A percentile compares a stretch with the other conserved stretches of the same genome.
Conservation (phyloP, 2,888 invertebrate genomes). For the Ectemnius cavifrons region DNA sequence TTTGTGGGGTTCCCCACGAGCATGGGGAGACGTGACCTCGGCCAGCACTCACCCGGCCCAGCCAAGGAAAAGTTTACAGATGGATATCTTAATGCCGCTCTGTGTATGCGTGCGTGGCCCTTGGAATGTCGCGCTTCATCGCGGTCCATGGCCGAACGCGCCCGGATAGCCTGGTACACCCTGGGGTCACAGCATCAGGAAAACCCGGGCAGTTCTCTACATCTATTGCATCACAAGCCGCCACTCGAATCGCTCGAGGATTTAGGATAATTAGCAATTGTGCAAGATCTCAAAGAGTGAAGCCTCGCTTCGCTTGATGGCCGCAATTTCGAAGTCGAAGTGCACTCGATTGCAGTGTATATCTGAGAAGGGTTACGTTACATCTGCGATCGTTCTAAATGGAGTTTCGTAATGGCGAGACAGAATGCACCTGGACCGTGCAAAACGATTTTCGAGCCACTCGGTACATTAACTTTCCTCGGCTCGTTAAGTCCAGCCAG, state of each 20-base stretch:
- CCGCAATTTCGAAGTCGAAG: not conserved
- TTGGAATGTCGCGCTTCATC: conserved; percentile 48
- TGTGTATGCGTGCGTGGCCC: conserved; percentile 34
- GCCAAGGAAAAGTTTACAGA: conserved; percentile 62
- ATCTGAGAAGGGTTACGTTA: conserved; percentile 2
- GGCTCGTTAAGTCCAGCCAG: not conserved
- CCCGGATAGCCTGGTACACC: not conserved
- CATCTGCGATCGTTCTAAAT: conserved; percentile 2
- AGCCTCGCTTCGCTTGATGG: not conserved
- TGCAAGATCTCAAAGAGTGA: not conserved
- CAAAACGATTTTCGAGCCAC: not conserved
- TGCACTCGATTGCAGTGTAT: not conserved
- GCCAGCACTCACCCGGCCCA: conserved; percentile 36
- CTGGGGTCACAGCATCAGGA: conserved; percentile 7
- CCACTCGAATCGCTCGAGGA: conserved; percentile 13
- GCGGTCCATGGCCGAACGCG: conserved; percentile 13
- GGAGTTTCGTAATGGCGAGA: conserved; percentile 2
- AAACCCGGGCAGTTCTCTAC: not conserved
- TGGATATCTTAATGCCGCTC: conserved; percentile 67
- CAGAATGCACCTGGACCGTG: not conserved
- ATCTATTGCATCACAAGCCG: not conserved
- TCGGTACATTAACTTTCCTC: conserved; percentile 2
- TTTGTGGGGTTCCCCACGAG: conserved; percentile 66
- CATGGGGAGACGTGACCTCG: conserved; percentile 66
- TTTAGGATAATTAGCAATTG: conserved; percentile 4